Evolutionary conservation across 2,888 invertebrate genomes (phyloP), one percentile per base, ranked within the genome.

Genomic region (Lymantria monacha): DNA sequence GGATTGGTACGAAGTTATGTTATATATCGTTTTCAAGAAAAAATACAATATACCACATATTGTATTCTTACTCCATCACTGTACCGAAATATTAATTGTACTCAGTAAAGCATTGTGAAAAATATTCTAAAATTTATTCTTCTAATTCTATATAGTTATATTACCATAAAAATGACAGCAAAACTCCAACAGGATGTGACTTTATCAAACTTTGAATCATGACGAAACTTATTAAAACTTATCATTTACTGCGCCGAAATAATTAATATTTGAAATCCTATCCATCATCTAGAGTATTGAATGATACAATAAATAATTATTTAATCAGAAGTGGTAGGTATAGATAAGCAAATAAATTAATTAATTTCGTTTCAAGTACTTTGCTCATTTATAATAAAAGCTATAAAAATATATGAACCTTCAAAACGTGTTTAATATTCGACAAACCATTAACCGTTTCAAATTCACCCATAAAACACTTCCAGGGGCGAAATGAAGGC

Each of bases 401-500:
- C 64, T 41, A 38, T 42, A 53, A 44, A 55, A 53, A 46, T 43
- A 42, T 46, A 41, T 51, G 52, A 63, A 55, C 42, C 15, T 49
- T 46, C 12, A 52, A 49, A 53, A 44, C 46, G 40, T 57, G 56
- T 53, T 55, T 59, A 57, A 60, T 60, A 66, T 62, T 63, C 49
- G 56, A 41, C 51, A 50, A 61, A 61, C 57, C 54, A 64, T 64
- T 63, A 48, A 22, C 22, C 22, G 22, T 22, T 57, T 12, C 50
- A 61, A 66, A 53, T 66, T 66, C 45, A 44, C 30, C 40, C 40
- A 70, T 44, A 54, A 53, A 65, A 55, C 53, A 49, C 51, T 43
- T 51, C 42, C 43, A 49, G 51, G 50, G 42, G 44, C 55, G 43
- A 69, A 72, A 83, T 83, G 83, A 83, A 79, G 65, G 67, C 61